Base-by-base conservation (phyloP, 2,888 invertebrate species). In the Archips crataeganus region DNA sequence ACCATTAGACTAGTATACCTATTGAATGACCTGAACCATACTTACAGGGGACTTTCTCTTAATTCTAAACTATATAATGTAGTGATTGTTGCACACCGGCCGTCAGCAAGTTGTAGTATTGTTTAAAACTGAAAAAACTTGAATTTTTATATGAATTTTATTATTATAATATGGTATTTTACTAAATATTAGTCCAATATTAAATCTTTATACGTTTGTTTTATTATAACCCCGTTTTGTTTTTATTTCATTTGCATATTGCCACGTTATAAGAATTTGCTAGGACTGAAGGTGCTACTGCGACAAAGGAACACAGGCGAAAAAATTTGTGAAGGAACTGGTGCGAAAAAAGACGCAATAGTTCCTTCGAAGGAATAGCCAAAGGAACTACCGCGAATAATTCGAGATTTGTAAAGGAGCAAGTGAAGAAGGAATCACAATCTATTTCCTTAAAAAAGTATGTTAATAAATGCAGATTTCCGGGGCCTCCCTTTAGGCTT, bases 131-230 rank as follows among this genome's bases (percentile, higher is more conserved):
- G 89, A 91, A 92, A 65, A 91, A 88, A 93, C 90, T 93, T 92
- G 92, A 86, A 92, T 92, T 93, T 93, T 93, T 93, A 93, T 93
- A 93, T 93, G 93, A 93, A 92, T 93, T 93, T 93, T 93, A 93
- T 93, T 92, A 93, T 91, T 89, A 93, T 90, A 88, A 90, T 92
- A 93, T 92, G 91, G 93, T 93, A 93, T 93, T 93, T 93, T 93
- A 93, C 93, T 93, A 92, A 93, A 92, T 92, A 93, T 92, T 93
- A 93, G 93, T 92, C 92, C 93, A 93, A 91, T 92, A 93, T 92
- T 93, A 93, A 93, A 91, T 91, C 90, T 92, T 92, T 89, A 83
- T 82, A 80, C 78, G 81, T 75, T 91, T 85, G 90, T 91, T 92
- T 93, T 84, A 91, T 92, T 93, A 88, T 80, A 34, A 70, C 78